Evolutionary conservation across 2,888 invertebrate genomes (phyloP).

Genomic region (Hydraecia micacea): DNA sequence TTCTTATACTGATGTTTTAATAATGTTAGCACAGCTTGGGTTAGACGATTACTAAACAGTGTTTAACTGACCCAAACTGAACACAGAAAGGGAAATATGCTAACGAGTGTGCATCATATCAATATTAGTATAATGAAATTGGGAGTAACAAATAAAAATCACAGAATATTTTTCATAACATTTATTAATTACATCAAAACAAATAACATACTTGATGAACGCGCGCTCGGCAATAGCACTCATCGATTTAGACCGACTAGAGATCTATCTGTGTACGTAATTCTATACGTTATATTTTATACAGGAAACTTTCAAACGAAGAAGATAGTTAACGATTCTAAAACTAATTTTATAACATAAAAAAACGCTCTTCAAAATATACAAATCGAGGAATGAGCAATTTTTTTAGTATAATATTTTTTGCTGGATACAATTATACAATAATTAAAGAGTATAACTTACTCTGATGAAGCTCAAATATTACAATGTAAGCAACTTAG

Average conservation of each 20-base stretch:
- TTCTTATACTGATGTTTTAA: not conserved
- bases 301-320: slow-evolving; percentile 60
- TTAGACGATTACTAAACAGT: not conserved
- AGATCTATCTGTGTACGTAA: slow-evolving; percentile 77
- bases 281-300: slow-evolving; percentile 60
- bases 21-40: not conserved
- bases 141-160: slow-evolving; percentile 51
- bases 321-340: slow-evolving; percentile 53
- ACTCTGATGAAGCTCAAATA: slow-evolving; percentile 31
- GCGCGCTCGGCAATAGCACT: slow-evolving; percentile 86
- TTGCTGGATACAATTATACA: slow-evolving; percentile 16
- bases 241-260: slow-evolving; percentile 86
- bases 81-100: not conserved
- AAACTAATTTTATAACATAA: slow-evolving; percentile 41
- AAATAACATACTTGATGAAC: slow-evolving; percentile 87
- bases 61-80: not conserved
- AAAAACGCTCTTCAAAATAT: slow-evolving; percentile 55
- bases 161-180: slow-evolving; percentile 84
- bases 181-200: slow-evolving; percentile 90
- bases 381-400: slow-evolving; percentile 60
- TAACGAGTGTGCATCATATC: not conserved
- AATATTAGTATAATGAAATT: not conserved
- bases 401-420: slow-evolving; percentile 30
- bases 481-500: slow-evolving; percentile 32
- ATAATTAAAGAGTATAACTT: slow-evolving; percentile 8